Base-by-base conservation (phyloP, 2,888 invertebrate genomes). In the Isoperla grammatica region DNA sequence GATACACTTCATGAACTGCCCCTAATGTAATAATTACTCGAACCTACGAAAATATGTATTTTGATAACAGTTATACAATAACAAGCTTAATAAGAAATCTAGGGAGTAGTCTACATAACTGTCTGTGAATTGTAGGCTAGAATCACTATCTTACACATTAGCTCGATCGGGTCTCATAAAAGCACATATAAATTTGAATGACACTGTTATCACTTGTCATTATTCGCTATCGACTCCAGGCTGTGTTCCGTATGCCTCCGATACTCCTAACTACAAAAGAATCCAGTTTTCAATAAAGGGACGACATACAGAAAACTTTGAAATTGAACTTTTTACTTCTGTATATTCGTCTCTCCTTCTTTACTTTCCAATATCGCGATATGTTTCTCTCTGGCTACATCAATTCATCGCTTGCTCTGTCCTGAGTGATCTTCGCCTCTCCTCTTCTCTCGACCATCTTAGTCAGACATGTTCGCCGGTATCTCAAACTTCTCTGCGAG, bases 241-340 rank as follows among this genome's bases (percentile, higher is more conserved):
- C n/a, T n/a, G n/a, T n/a, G n/a, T 29, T 15, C 37, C 39, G 37
- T 53, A 37, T 15, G 53, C 4, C 53, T 37, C 17, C 39, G 53
- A 53, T 50, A 29, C 15, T 17, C 22, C 15, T 50, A 53, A 53
- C 8, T 53, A 53, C 53, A 53, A 53, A 50, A 53, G 53, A 53
- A 37, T 39, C 2, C 53, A 53, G 19, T 53, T 53, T 53, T 53
- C 53, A 53, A 53, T 53, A 53, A 53, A 53, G 53, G 5, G 4
- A 6, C 5, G 8, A 29, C 29, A 29, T 53, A 37, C 53, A 53
- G 53, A 45, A 53, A 53, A 37, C 37, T 53, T 35, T 39, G 53
- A 12, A 53, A 53, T 53, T 37, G 37, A 39, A 35, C 17, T 19
- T 46, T 37, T 13, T 53, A 37, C n/a, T 53, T 53, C 53, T 39